Evolutionary conservation across 2,113 vertebrate genomes (phyloP).

Genomic region (Nannospalax galili): DNA sequence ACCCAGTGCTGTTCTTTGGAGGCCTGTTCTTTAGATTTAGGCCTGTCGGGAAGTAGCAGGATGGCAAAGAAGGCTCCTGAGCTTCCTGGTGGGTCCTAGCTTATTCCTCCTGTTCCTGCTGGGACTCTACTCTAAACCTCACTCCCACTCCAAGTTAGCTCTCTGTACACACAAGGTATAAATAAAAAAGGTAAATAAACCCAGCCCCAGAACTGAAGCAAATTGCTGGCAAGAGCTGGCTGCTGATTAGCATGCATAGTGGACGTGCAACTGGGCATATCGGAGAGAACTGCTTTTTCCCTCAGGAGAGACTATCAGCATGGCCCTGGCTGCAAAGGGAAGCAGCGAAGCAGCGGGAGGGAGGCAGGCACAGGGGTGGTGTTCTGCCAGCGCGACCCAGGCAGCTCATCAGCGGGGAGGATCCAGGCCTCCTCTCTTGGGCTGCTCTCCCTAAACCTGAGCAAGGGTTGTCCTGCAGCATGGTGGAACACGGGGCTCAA

Average conservation of each 20-base stretch:
- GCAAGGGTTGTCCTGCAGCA: not conserved
- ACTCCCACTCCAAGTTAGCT: slow-evolving; percentile 46
- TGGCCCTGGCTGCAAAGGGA: not conserved
- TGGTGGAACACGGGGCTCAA: not conserved
- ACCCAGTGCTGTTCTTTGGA: not conserved
- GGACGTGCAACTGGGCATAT: slow-evolving; percentile 78
- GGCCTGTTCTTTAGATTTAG: not conserved
- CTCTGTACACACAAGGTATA: slow-evolving; percentile 70
- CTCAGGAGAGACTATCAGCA: not conserved
- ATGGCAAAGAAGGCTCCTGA: not conserved
- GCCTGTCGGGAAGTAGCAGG: not conserved
- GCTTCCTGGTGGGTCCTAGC: not conserved
- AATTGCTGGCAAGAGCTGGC: slow-evolving; percentile 71
- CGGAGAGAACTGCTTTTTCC: slow-evolving; percentile 58
- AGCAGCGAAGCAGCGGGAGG: not conserved
- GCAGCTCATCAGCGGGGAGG: not conserved
- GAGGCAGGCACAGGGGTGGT: not conserved
- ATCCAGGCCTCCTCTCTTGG: not conserved
- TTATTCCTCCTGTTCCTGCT: slow-evolving; percentile 27
- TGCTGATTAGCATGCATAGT: slow-evolving; percentile 77
- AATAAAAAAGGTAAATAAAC: slow-evolving; percentile 78
- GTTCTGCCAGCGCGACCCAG: not conserved
- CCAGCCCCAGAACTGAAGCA: slow-evolving; percentile 72
- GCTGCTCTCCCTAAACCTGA: not conserved
- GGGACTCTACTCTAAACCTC: slow-evolving; percentile 31